Percentiles rank a stretch among this genome's conserved stretches.
Conservation (phyloP, 1,140 invertebrate genomes). For the Gyrodactylus salaris region DNA sequence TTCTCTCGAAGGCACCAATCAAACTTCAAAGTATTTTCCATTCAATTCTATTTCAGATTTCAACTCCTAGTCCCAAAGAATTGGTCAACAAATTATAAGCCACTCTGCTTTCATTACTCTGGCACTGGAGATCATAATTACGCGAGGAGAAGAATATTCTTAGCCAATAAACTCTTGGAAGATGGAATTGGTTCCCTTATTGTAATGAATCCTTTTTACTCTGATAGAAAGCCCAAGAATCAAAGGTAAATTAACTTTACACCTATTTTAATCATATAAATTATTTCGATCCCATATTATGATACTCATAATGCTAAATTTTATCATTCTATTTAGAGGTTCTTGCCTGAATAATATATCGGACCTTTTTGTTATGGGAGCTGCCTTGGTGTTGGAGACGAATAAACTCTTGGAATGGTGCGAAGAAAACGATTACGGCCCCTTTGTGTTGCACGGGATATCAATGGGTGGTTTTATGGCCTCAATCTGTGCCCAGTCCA, state of each 20-base stretch:
- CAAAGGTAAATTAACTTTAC: conserved; percentile 9
- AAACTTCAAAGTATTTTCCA: background rate
- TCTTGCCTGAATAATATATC: conserved; percentile 71
- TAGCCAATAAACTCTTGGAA: background rate
- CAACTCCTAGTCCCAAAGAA: conserved; percentile 39
- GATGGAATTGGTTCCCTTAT: background rate
- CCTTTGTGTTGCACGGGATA: conserved; percentile 63
- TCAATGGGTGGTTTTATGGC: conserved; percentile 99
- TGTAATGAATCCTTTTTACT: conserved; percentile 8
- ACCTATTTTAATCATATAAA: too few species aligned
- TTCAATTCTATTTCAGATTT: conserved; percentile 14
- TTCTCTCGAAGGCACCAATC: background rate
- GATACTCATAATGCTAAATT: background rate
- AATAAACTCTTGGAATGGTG: conserved; percentile 69
- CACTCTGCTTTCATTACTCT: conserved; percentile 63
- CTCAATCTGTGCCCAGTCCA: conserved; percentile 61
- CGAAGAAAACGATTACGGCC: conserved; percentile 42
- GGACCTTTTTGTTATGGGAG: conserved; percentile 96
- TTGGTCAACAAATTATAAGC: conserved; percentile 36
- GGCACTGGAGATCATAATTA: conserved; percentile 66
- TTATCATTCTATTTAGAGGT: conserved; percentile 27
- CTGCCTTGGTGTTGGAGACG: conserved; percentile 63
- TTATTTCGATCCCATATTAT: too few species aligned
- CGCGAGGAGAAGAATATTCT: background rate
- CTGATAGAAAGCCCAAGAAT: conserved; percentile 8